Evolutionary conservation across 2,113 vertebrate genomes (phyloP).

Genomic region (Pitta sordida): DNA sequence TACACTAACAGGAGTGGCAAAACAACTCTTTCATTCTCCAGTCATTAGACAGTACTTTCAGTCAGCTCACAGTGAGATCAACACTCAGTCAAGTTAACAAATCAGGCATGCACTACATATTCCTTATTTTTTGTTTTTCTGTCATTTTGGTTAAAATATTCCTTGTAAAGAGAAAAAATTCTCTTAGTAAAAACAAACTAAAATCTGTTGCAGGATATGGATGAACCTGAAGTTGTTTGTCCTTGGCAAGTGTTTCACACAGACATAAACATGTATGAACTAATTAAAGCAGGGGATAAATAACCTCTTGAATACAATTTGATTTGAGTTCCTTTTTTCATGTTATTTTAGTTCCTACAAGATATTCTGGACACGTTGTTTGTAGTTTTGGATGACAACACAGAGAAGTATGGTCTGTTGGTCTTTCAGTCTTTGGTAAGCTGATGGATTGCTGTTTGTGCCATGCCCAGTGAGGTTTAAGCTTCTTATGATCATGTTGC

Average conservation of each 20-base stretch:
- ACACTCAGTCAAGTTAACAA: not conserved
- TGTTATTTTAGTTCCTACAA: conserved; percentile 85
- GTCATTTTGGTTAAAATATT: not conserved
- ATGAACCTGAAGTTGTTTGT: not conserved
- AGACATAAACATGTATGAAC: not conserved
- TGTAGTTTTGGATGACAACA: conserved; percentile 95
- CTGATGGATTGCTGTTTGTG: not conserved
- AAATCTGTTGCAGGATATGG: not conserved
- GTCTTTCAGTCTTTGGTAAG: conserved; percentile 97
- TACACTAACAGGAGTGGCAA: no score
- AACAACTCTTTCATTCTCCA: no score
- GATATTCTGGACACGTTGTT: conserved; percentile 93
- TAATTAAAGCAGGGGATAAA: not conserved
- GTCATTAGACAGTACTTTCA: not conserved
- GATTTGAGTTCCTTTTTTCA: not conserved
- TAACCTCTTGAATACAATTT: not conserved
- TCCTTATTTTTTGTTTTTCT: not conserved
- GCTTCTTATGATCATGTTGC: not conserved
- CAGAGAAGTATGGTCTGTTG: conserved; percentile 92
- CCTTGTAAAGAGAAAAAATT: not conserved
- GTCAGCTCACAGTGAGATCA: not conserved
- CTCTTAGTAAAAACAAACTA: not conserved
- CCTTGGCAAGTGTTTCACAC: not conserved
- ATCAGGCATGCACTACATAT: not conserved
- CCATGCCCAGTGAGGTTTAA: not conserved